Conservation (phyloP, 2,113 vertebrate species). For the Prunella fulvescens region DNA sequence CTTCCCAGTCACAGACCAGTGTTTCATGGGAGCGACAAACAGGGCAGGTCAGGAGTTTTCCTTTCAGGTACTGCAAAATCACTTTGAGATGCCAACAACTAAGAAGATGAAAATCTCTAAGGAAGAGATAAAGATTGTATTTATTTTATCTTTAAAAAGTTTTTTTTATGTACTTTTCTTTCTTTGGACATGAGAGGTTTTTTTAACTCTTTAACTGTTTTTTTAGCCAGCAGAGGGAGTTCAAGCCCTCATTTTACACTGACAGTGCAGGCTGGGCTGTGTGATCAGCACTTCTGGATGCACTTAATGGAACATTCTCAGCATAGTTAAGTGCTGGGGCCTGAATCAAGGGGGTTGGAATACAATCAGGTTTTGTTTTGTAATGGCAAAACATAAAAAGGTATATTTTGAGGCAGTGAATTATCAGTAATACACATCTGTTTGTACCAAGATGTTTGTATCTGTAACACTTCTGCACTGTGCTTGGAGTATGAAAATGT, state of each 20-base stretch:
- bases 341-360: not conserved
- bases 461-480: not conserved
- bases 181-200: accelerated
- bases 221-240: slow-evolving; percentile 16
- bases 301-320: slow-evolving; percentile 15
- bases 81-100: not conserved
- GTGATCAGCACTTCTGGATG: not conserved
- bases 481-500: not conserved
- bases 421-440: not conserved
- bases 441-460: not conserved
- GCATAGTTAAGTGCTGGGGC: slow-evolving; percentile 1
- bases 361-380: not conserved
- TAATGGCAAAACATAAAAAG: not conserved
- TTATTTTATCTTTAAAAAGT: accelerated
- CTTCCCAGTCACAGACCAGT: not conserved
- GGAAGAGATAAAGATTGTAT: not conserved
- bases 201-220: not conserved
- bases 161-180: not conserved
- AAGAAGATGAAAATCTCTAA: not conserved
- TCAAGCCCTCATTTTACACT: not conserved
- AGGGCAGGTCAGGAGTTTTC: not conserved
- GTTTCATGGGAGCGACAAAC: not conserved
- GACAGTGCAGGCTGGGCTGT: not conserved
- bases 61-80: not conserved
- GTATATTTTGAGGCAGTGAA: not conserved